phyloP scores from a whole-genome alignment of 1,140 invertebrate species.

The Steinernema feltiae region DNA sequence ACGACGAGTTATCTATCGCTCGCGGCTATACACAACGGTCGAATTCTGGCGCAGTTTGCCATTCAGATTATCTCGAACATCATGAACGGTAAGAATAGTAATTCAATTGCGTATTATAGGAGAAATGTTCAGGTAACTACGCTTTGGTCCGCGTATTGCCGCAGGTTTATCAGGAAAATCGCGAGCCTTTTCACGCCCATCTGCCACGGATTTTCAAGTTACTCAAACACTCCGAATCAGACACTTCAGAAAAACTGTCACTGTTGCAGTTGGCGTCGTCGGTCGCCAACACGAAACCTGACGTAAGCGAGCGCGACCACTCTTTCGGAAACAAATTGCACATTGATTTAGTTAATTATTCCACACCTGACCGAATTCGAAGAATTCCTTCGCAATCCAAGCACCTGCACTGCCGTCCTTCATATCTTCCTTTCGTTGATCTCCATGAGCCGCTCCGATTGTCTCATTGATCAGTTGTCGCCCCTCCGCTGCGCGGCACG shows the following conservation, averaged over 20 bases:
- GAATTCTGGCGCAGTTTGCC: conserved; percentile 75
- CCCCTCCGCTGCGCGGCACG: conserved; percentile 18
- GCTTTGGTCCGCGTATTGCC: conserved; percentile 75
- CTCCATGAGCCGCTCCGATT: conserved; percentile 53
- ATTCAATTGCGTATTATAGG: conserved; percentile 3
- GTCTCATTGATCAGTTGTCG: conserved; percentile 4
- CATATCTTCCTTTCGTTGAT: conserved; percentile 74
- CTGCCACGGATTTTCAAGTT: conserved; percentile 74
- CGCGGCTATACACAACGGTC: conserved; percentile 82
- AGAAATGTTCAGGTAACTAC: conserved; percentile 68
- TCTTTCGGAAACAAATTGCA: not conserved
- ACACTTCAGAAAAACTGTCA: conserved; percentile 70
- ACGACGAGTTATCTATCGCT: conserved; percentile 83
- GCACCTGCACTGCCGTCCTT: conserved; percentile 65
- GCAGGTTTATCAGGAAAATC: conserved; percentile 78
- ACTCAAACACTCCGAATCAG: conserved; percentile 66
- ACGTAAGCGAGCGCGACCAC: conserved; percentile 61
- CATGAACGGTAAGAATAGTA: conserved; percentile 67
- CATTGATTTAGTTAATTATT: conserved; percentile 65
- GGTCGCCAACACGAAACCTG: conserved; percentile 73
- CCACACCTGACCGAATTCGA: conserved; percentile 71
- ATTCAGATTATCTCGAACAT: conserved; percentile 82
- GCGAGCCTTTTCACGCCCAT: conserved; percentile 75
- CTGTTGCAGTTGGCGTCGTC: conserved; percentile 73
- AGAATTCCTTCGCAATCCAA: conserved; percentile 66